phyloP scores from a whole-genome alignment of 2,797 vertebrate species.

The Acipenser transmontanus region DNA sequence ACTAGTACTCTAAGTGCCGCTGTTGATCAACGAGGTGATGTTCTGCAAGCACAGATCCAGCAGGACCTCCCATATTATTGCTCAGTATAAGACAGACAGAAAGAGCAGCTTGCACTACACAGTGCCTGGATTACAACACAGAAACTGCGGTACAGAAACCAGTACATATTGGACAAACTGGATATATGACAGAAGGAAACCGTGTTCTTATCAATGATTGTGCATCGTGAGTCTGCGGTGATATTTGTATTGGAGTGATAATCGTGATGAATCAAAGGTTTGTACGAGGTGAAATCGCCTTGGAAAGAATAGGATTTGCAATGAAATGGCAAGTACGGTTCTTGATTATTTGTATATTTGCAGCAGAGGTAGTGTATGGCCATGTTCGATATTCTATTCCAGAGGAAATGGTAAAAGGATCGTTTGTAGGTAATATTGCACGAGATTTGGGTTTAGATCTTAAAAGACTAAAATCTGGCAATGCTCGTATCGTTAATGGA shows the following conservation, averaged over 20 bases:
- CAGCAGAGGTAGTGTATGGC: conserved; percentile 8
- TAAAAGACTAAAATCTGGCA: conserved; percentile 31
- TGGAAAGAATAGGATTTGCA: not conserved
- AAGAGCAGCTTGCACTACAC: not conserved
- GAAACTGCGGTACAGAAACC: not conserved
- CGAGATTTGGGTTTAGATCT: conserved; percentile 45
- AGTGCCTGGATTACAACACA: not conserved
- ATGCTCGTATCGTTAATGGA: conserved; percentile 34
- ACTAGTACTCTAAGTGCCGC: conserved; percentile 31
- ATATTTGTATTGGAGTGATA: no score
- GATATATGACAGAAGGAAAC: no score
- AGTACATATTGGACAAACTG: not conserved
- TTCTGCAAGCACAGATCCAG: conserved; percentile 2
- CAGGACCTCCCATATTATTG: not conserved
- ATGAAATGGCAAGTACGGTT: conserved; percentile 15
- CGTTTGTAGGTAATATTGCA: conserved; percentile 44
- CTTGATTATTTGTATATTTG: not conserved
- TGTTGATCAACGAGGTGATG: conserved; percentile 34
- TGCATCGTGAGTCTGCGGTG: no score
- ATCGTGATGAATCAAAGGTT: not conserved
- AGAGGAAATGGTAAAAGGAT: conserved; percentile 42
- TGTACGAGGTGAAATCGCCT: not conserved
- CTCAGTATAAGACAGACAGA: not conserved
- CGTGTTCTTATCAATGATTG: no score
- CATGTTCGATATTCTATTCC: conserved; percentile 36